phyloP scores from a whole-genome alignment of 2,113 vertebrate genomes.

The Raja brachyura region DNA sequence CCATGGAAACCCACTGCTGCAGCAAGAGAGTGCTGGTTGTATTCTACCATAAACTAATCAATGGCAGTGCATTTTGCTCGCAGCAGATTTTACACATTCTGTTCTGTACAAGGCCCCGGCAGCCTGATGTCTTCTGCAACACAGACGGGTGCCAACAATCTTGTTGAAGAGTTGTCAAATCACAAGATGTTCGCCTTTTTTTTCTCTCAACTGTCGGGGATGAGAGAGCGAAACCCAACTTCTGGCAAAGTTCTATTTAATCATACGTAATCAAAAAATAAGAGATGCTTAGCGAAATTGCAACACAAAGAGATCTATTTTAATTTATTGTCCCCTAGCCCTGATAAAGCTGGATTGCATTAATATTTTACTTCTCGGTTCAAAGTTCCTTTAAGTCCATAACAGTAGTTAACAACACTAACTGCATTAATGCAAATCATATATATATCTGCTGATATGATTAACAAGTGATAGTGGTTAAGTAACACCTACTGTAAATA shows the following conservation, averaged over 20 bases:
- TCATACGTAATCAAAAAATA: background rate
- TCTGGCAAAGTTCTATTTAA: background rate
- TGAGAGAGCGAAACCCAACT: background rate
- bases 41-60: constrained; percentile 32
- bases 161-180: background rate
- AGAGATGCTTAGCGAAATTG: constrained; percentile 40
- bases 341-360: constrained; percentile 46
- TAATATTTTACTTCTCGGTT: constrained; percentile 50
- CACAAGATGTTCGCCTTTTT: background rate
- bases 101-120: background rate
- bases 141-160: background rate
- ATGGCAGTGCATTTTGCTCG: background rate
- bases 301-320: constrained; percentile 46
- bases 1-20: constrained; percentile 28
- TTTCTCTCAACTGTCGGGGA: background rate
- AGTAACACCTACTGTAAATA: constrained; percentile 67
- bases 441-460: constrained; percentile 73
- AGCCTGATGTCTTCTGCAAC: constrained; percentile 17
- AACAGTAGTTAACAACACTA: constrained; percentile 63
- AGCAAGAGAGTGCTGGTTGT: background rate
- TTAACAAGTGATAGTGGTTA: constrained; percentile 75
- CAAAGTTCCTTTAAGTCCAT: constrained; percentile 61
- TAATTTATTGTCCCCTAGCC: constrained; percentile 51
- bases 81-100: constrained; percentile 34
- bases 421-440: constrained; percentile 71